Conservation (phyloP, 2,797 vertebrate species). For the Mycteria americana region DNA sequence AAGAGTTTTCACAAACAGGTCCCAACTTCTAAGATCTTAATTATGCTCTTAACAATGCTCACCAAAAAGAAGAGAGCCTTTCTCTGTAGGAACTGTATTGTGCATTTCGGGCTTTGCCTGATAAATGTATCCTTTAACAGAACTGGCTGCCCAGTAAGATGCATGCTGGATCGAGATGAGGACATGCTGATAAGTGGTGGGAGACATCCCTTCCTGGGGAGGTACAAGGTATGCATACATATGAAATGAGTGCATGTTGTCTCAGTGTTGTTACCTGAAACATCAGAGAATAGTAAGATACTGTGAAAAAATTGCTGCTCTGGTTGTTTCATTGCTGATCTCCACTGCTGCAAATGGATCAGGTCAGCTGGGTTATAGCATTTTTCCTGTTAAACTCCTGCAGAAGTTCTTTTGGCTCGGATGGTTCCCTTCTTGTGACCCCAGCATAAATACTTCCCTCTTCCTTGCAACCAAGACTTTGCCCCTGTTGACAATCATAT, state of each 20-base stretch:
- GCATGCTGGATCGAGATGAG: conserved; percentile 93
- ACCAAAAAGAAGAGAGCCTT: neutral
- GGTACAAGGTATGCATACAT: conserved; percentile 83
- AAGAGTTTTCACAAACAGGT: neutral
- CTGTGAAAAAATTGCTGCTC: neutral
- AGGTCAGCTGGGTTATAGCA: neutral
- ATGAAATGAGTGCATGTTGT: neutral
- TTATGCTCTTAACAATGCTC: neutral
- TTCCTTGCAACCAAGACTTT: neutral
- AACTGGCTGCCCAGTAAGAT: conserved; percentile 84
- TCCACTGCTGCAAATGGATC: neutral
- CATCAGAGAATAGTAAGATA: neutral
- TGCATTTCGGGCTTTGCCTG: neutral
- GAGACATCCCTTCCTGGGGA: conserved; percentile 89
- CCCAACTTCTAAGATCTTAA: accelerated
- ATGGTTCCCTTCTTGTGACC: neutral
- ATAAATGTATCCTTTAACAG: conserved; percentile 62
- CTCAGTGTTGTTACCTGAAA: neutral
- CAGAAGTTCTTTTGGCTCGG: neutral
- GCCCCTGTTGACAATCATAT: neutral
- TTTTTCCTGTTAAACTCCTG: neutral
- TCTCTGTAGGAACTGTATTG: neutral
- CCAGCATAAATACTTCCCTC: neutral
- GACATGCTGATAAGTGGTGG: conserved; percentile 95
- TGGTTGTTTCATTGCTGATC: neutral